phyloP scores from a whole-genome alignment of 2,797 vertebrate species.

The Sebastes taczanowskii region DNA sequence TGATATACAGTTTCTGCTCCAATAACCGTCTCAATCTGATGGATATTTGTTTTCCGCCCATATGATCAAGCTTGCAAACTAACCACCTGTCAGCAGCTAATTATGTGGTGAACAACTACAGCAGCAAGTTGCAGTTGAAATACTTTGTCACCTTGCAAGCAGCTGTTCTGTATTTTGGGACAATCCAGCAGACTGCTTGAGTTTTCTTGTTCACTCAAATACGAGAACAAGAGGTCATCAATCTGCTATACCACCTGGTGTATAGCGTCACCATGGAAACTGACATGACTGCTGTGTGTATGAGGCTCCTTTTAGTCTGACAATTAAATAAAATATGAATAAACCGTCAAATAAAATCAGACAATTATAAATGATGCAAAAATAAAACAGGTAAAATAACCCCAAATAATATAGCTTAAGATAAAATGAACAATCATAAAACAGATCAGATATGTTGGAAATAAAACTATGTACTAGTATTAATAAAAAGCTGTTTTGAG shows the following conservation, averaged over 20 bases:
- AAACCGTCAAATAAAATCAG: neutral
- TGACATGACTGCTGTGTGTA: neutral
- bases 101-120: conserved; percentile 8
- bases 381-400: neutral
- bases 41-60: neutral
- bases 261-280: conserved; percentile 24
- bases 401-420: neutral
- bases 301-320: neutral
- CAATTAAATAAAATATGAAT: neutral
- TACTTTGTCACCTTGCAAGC: conserved; percentile 27
- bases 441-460: neutral
- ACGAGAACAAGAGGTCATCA: conserved; percentile 16
- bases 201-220: conserved; percentile 11
- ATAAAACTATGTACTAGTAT: neutral
- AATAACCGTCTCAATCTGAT: neutral
- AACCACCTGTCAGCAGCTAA: conserved; percentile 38
- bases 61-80: conserved; percentile 3
- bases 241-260: neutral
- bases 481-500: neutral
- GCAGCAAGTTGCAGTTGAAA: neutral
- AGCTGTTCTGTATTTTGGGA: conserved; percentile 23
- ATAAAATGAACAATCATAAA: neutral
- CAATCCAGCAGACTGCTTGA: conserved; percentile 5
- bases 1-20: neutral
- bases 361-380: neutral